A percentile compares a stretch with the other conserved stretches of the same genome.
Evolutionary conservation across 2,888 invertebrate genomes (phyloP).

Genomic region (Drosophila cracens): DNA sequence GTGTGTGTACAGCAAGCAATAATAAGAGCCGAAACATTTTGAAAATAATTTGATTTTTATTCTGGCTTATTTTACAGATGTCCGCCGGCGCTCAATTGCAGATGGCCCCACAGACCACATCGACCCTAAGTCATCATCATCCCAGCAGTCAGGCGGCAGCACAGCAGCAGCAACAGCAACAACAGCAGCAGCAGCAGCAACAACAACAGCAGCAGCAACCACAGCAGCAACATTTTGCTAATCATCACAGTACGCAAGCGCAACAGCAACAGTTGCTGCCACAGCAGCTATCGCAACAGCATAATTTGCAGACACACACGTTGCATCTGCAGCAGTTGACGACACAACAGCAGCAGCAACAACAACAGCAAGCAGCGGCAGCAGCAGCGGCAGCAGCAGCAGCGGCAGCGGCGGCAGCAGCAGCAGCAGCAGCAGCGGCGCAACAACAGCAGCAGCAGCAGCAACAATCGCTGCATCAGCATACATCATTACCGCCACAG

Average conservation of each 20-base stretch:
- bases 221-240: slow-evolving; percentile 67
- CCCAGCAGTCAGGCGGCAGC: slow-evolving; percentile 71
- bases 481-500: slow-evolving; percentile 55
- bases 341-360: slow-evolving; percentile 65
- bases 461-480: slow-evolving; percentile 41
- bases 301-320: slow-evolving; percentile 65
- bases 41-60: slow-evolving; percentile 20
- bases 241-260: slow-evolving; percentile 69
- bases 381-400: slow-evolving; percentile 51
- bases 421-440: slow-evolving; percentile 56
- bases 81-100: slow-evolving; percentile 98
- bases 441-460: slow-evolving; percentile 57
- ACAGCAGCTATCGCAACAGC: slow-evolving; percentile 57
- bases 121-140: slow-evolving; percentile 85
- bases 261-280: slow-evolving; percentile 64
- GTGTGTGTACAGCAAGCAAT: neutral
- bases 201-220: slow-evolving; percentile 59
- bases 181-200: slow-evolving; percentile 63
- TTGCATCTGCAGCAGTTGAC: slow-evolving; percentile 67
- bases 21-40: neutral
- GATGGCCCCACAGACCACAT: slow-evolving; percentile 97
- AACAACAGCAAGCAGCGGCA: slow-evolving; percentile 52
- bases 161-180: slow-evolving; percentile 69
- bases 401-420: slow-evolving; percentile 47
- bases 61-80: slow-evolving; percentile 88